Conservation (phyloP, 2,888 invertebrate genomes). For the Drosophila falleni region DNA sequence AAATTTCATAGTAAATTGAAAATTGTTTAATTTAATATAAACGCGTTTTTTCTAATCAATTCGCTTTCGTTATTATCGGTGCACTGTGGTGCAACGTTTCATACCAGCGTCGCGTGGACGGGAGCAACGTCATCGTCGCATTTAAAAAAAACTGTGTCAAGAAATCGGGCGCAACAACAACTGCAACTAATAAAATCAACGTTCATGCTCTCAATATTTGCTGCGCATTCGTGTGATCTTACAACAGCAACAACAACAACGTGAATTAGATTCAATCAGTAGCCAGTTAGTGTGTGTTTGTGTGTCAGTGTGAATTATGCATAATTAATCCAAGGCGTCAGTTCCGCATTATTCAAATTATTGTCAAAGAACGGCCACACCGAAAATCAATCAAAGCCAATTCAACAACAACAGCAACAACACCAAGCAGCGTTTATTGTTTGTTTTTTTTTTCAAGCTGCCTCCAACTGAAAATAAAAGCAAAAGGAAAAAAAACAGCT, state of each 20-base stretch:
- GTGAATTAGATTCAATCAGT: conserved; percentile 36
- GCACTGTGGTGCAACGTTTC: conserved; percentile 9
- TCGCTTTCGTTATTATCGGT: conserved; percentile 18
- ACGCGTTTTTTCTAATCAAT: conserved; percentile 30
- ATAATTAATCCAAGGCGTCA: conserved; percentile 60
- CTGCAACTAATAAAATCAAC: conserved; percentile 17
- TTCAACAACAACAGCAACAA: conserved; percentile 36
- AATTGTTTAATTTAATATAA: conserved; percentile 31
- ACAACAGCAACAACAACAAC: conserved; percentile 23
- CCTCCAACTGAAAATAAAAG: conserved; percentile 33
- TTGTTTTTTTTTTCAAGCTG: conserved; percentile 59
- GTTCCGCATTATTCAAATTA: conserved; percentile 61
- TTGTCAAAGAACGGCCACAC: conserved; percentile 42
- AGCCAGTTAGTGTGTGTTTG: conserved; percentile 24
- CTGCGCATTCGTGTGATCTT: conserved; percentile 31
- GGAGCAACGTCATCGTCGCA: conserved; percentile 19
- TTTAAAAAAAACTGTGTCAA: conserved; percentile 63
- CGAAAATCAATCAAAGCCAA: conserved; percentile 27
- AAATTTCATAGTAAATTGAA: conserved; percentile 32
- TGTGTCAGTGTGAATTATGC: conserved; percentile 27
- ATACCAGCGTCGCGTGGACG: conserved; percentile 14
- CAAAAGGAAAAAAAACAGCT: conserved; percentile 36
- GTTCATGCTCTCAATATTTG: conserved; percentile 34
- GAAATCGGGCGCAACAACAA: conserved; percentile 39
- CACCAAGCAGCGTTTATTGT: conserved; percentile 34